Percentiles rank a stretch among this genome's conserved stretches.
Conservation (phyloP, 2,113 vertebrate species). For the Alaudala cheleensis region DNA sequence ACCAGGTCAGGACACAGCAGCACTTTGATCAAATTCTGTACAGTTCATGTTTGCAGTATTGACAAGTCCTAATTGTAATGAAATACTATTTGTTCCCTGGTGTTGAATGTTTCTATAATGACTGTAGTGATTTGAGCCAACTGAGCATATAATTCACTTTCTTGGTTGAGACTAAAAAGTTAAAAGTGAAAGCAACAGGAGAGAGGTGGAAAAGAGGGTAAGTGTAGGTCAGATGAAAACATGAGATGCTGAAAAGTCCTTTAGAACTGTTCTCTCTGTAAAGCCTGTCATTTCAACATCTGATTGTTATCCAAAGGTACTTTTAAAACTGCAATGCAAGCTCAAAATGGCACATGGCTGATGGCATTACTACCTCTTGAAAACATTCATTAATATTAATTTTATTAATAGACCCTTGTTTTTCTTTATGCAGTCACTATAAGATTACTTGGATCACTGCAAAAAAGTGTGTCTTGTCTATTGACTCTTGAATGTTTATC, state of each 20-base stretch:
- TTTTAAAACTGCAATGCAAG: neutral
- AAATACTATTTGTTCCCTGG: conserved; percentile 34
- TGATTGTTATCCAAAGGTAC: neutral
- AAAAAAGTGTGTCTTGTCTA: neutral
- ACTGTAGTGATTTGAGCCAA: neutral
- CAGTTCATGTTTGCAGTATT: neutral
- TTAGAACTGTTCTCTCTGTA: neutral
- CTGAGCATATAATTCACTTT: conserved; percentile 5
- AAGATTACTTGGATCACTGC: neutral
- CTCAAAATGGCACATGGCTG: neutral
- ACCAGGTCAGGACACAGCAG: conserved; percentile 1
- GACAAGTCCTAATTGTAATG: conserved; percentile 35
- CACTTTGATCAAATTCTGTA: conserved; percentile 8
- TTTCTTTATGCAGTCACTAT: neutral
- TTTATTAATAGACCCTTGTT: neutral
- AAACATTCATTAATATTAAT: neutral
- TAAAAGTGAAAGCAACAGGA: neutral
- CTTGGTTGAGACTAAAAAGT: neutral
- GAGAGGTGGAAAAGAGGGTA: neutral
- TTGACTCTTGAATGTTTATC: neutral
- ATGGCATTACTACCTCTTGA: neutral
- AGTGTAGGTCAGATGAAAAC: neutral
- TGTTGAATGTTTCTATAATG: conserved; percentile 9
- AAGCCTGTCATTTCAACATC: neutral
- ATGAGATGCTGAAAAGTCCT: neutral